A percentile compares a stretch with the other conserved stretches of the same genome.
Evolutionary conservation across 2,113 vertebrate genomes (phyloP).

Genomic region (Chamaea fasciata): DNA sequence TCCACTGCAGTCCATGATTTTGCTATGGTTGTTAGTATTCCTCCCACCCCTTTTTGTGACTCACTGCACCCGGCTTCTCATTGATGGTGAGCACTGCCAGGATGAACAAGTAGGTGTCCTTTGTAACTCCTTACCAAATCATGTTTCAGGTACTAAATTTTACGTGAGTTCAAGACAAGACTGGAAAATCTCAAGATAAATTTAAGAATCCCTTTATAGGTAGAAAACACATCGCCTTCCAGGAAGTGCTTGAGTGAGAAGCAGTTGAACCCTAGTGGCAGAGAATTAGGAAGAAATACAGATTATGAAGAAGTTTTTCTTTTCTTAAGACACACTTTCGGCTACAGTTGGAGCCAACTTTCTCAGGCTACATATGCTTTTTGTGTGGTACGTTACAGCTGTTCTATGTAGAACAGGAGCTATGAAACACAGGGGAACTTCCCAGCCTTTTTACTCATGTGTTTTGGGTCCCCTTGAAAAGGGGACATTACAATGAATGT

Average conservation of each 20-base stretch:
- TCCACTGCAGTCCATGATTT: neutral
- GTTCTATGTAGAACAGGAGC: neutral
- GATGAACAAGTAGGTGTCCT: neutral
- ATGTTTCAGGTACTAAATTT: neutral
- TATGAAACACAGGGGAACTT: neutral
- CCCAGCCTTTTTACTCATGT: neutral
- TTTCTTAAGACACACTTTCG: neutral
- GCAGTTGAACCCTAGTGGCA: neutral
- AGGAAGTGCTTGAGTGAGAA: neutral
- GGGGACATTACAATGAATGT: neutral
- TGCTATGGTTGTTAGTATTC: neutral
- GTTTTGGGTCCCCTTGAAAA: neutral
- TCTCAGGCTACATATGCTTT: neutral
- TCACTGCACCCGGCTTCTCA: neutral
- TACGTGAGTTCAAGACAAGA: neutral
- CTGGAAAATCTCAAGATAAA: neutral
- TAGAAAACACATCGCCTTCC: neutral
- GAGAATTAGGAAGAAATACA: neutral
- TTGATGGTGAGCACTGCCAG: neutral
- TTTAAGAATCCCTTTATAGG: neutral
- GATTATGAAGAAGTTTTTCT: neutral
- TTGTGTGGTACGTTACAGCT: rapidly evolving
- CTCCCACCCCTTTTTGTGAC: neutral
- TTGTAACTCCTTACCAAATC: neutral
- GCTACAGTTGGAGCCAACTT: neutral